Base-by-base conservation (phyloP, 2,888 invertebrate species). In the Cheilosia urbana region DNA sequence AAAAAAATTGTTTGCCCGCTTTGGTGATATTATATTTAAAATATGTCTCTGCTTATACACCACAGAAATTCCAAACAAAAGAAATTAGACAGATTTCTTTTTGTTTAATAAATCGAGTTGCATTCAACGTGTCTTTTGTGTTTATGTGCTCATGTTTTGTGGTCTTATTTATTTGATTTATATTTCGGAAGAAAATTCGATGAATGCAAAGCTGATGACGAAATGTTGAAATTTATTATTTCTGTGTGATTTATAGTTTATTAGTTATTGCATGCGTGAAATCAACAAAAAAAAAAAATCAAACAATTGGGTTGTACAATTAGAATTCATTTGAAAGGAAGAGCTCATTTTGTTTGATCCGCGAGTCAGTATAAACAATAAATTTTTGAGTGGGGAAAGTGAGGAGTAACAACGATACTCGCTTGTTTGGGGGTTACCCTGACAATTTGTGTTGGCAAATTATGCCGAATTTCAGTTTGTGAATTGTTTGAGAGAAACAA, bases 51-150 rank as follows among this genome's bases (percentile, higher is more conserved):
- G 79, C 60, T 60, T 62, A 57, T 30, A 68, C 37, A 68, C 49
- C 68, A 68, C 47, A 47, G n/a, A 65, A 79, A 68, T 65, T 11
- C 65, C 27, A 58, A 58, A 81, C 69, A 81, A 68, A 80, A 68
- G 47, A 72, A 65, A 72, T 51, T 34, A 58, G 30, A 57, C 53
- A 68, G n/a, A 45, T 73, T 62, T 34, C 51, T 60, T 34, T 68
- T 68, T 71, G 27, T 68, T 58, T 37, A 37, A 49, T 49, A 27
- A 49, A 76, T 60, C 42, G 37, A 30, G 62, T 68, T 62, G 60
- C 60, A 53, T 75, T 51, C 60, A 66, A 72, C 51, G 62, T 62
- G 49, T 63, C 49, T 9, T 65, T 66, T 73, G 30, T 79, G 51
- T 60, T 37, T 58, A 40, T 66, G 42, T 72, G 40, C 24, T 49